These are phyloP conservation scores for Triplophysa bombifrons DNA, from an alignment of 2,797 vertebrate genomes.

Conservation along the genomic window DNA sequence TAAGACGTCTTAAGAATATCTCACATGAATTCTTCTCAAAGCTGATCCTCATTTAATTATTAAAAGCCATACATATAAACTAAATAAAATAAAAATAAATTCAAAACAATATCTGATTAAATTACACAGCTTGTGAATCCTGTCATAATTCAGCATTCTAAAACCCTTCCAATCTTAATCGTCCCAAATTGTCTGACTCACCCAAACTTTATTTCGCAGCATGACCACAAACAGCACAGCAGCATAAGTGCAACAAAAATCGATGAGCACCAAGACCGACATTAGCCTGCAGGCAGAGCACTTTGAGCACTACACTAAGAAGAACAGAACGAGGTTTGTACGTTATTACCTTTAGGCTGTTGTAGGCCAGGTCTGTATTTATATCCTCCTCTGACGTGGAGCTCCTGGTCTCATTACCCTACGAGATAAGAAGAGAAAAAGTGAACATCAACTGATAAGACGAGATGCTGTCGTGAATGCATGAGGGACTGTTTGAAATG, in stretches of 20 bases:
- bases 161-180: background rate
- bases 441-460: constrained; percentile 47
- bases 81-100: background rate
- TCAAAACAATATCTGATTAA: background rate
- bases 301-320: background rate
- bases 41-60: background rate
- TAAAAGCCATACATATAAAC: background rate
- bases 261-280: constrained; percentile 57
- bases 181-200: constrained; percentile 49
- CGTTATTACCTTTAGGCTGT: constrained; percentile 88
- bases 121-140: background rate
- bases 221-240: constrained; percentile 47
- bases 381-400: constrained; percentile 72
- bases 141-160: background rate
- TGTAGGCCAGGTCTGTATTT: constrained; percentile 86
- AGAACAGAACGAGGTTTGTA: background rate
- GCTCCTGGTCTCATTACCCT: constrained; percentile 77
- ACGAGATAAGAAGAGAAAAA: constrained; percentile 36
- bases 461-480: constrained; percentile 22
- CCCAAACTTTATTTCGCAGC: constrained; percentile 56
- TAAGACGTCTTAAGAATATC: background rate
- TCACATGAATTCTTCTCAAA: background rate
- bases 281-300: constrained; percentile 27
- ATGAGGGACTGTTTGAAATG: constrained; percentile 28
- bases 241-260: constrained; percentile 56